Evolutionary conservation across 1,140 invertebrate species (phyloP).

Genomic region (Heliconius eleuchia): DNA sequence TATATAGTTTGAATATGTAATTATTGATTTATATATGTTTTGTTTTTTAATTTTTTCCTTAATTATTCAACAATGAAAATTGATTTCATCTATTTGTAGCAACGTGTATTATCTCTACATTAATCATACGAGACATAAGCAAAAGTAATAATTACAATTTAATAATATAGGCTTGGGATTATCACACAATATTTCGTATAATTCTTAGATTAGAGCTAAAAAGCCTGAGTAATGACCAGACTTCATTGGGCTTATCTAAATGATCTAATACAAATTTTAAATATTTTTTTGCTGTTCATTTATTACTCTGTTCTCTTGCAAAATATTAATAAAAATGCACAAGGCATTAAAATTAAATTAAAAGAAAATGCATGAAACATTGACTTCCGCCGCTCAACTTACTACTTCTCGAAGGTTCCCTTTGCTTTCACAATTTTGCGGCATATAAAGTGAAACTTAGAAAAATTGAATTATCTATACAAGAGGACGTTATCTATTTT

Average conservation of each 20-base stretch:
- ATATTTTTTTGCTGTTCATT: neutral
- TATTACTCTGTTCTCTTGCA: neutral
- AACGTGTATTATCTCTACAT: neutral
- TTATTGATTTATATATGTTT: too few relatives aligned
- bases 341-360: too few relatives aligned
- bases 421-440: too few relatives aligned
- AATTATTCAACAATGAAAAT: neutral
- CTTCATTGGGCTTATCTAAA: neutral
- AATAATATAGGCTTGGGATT: neutral
- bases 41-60: neutral
- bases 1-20: too few relatives aligned
- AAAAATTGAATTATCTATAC: neutral
- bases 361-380: too few relatives aligned
- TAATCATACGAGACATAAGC: neutral
- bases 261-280: too few relatives aligned
- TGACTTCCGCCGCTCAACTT: too few relatives aligned
- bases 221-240: slow-evolving; percentile 3
- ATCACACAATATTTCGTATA: slow-evolving; percentile 6
- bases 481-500: neutral
- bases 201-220: neutral
- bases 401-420: too few relatives aligned
- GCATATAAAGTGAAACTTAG: too few relatives aligned
- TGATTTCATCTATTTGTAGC: neutral
- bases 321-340: too few relatives aligned
- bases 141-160: neutral